Evolutionary conservation across 2,113 vertebrate species (phyloP).

Genomic region (Spheniscus mendiculus): DNA sequence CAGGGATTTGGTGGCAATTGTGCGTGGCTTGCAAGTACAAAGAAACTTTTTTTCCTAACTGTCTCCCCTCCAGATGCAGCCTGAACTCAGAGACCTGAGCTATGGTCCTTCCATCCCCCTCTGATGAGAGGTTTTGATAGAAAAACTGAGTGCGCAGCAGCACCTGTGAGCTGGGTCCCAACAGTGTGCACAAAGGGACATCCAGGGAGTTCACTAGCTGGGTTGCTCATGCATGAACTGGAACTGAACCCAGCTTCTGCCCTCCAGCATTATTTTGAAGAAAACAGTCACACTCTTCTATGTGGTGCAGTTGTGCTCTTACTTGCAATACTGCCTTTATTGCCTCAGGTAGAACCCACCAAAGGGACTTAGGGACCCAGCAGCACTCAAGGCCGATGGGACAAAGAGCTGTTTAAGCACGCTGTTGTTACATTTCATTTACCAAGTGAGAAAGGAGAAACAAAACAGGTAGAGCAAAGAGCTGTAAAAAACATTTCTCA

Average conservation of each 20-base stretch:
- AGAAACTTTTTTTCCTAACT: background rate
- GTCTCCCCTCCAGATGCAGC: background rate
- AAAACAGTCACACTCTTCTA: background rate
- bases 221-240: background rate
- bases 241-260: background rate
- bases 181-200: background rate
- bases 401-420: background rate
- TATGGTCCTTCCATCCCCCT: background rate
- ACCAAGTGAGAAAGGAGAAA: background rate
- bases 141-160: background rate
- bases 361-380: background rate
- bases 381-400: background rate
- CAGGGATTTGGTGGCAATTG: background rate
- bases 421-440: background rate
- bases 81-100: background rate
- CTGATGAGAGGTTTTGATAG: background rate
- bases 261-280: background rate
- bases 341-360: background rate
- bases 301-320: accelerated
- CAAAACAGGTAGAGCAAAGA: background rate
- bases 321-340: background rate
- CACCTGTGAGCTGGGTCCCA: background rate
- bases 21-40: background rate
- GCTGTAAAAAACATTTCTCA: background rate
- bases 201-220: background rate